Percentiles rank a stretch among this genome's conserved stretches.
These are phyloP conservation scores for Thaleichthys pacificus DNA, from an alignment of 2,797 vertebrate species.

Conservation along the genomic window DNA sequence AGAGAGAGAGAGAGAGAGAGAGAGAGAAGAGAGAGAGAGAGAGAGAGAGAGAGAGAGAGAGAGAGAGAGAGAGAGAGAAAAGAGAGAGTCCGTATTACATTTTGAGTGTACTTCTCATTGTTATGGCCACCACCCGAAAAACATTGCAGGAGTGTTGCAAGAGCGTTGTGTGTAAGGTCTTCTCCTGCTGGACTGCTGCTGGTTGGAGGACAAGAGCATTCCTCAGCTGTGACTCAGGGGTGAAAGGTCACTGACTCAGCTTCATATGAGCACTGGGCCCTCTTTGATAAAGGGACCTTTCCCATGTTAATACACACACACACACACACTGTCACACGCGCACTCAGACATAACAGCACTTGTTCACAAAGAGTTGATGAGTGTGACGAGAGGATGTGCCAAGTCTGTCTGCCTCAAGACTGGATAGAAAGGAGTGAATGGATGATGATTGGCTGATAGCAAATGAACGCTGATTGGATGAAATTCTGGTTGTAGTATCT, in stretches of 20 bases:
- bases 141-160: constrained; percentile 49
- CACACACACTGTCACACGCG: constrained; percentile 35
- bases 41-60: neutral
- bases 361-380: constrained; percentile 7
- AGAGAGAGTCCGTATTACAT: neutral
- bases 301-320: constrained; percentile 50
- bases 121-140: constrained; percentile 18
- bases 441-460: neutral
- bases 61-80: neutral
- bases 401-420: neutral
- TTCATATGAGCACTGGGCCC: constrained; percentile 60
- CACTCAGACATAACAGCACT: constrained; percentile 25
- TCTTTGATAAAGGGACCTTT: constrained; percentile 63
- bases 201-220: constrained; percentile 69
- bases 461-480: constrained; percentile 16
- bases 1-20: neutral
- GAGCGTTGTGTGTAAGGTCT: constrained; percentile 33
- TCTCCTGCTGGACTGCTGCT: constrained; percentile 32
- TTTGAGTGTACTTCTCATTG: constrained; percentile 29
- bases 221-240: constrained; percentile 72
- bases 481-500: neutral
- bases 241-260: constrained; percentile 67
- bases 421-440: neutral
- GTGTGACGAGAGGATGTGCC: constrained; percentile 5
- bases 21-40: neutral